Percentiles rank a stretch among this genome's conserved stretches.
Conservation (phyloP, 2,797 vertebrate species). For the Nothura maculosa region DNA sequence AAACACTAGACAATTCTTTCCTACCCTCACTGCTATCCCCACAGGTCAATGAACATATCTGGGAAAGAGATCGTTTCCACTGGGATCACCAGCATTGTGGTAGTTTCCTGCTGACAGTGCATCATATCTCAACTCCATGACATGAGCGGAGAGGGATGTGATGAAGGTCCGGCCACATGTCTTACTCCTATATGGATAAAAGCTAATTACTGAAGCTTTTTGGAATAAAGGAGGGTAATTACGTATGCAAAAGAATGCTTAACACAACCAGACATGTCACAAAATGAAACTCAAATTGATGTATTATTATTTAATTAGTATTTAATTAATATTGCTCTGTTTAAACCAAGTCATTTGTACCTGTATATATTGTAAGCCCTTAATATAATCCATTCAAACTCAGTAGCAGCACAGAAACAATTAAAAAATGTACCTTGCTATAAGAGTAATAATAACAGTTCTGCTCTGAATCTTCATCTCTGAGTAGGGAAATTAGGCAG, state of each 20-base stretch:
- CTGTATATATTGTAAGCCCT: not conserved
- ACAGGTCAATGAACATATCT: not conserved
- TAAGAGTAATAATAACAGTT: not conserved
- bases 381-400: not conserved
- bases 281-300: constrained; percentile 50
- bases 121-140: not conserved
- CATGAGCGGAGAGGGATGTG: not conserved
- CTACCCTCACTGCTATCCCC: not conserved
- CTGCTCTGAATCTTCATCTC: not conserved
- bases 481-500: not conserved
- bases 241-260: constrained; percentile 27
- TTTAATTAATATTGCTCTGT: constrained; percentile 38
- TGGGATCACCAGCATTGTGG: not conserved
- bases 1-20: not conserved
- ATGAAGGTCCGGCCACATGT: not conserved
- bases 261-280: constrained; percentile 38
- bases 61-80: not conserved
- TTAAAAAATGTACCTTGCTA: not conserved
- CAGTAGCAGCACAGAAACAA: not conserved
- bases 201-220: constrained; percentile 11
- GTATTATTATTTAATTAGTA: constrained; percentile 68
- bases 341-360: constrained; percentile 46
- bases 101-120: not conserved
- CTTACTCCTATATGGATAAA: constrained; percentile 30
- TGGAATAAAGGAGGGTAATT: constrained; percentile 28